These are phyloP conservation scores for Sebastes nivosus DNA, from an alignment of 2,797 vertebrate species.

Conservation along the genomic window DNA sequence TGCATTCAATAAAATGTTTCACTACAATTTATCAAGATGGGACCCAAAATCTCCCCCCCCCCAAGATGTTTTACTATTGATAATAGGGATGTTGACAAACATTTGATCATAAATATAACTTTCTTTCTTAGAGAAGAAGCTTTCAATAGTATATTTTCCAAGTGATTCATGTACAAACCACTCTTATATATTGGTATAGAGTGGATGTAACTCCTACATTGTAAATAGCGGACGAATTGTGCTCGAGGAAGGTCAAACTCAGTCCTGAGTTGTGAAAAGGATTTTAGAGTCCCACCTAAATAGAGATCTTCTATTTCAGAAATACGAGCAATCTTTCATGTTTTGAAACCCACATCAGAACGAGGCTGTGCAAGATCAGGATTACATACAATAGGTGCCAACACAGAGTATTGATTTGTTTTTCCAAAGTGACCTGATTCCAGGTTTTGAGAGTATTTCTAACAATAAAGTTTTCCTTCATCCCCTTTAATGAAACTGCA, in stretches of 20 bases:
- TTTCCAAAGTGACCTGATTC: neutral
- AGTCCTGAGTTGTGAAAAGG: too few species aligned
- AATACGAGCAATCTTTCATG: too few species aligned
- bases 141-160: neutral
- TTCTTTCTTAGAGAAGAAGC: neutral
- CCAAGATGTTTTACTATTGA: neutral
- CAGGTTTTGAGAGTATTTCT: neutral
- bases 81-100: neutral
- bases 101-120: neutral
- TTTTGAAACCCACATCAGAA: neutral
- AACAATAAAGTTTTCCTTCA: neutral
- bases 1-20: neutral
- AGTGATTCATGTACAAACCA: neutral
- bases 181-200: fast-evolving
- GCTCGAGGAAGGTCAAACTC: too few species aligned
- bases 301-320: neutral
- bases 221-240: too few species aligned
- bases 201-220: too few species aligned
- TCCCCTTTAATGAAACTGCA: neutral
- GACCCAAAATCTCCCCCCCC: neutral
- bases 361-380: neutral
- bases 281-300: neutral
- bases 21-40: neutral
- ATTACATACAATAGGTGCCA: neutral
- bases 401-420: neutral